These are phyloP conservation scores for Cercocebus atys DNA, from an alignment of 2,113 vertebrate species.

Conservation along the genomic window DNA sequence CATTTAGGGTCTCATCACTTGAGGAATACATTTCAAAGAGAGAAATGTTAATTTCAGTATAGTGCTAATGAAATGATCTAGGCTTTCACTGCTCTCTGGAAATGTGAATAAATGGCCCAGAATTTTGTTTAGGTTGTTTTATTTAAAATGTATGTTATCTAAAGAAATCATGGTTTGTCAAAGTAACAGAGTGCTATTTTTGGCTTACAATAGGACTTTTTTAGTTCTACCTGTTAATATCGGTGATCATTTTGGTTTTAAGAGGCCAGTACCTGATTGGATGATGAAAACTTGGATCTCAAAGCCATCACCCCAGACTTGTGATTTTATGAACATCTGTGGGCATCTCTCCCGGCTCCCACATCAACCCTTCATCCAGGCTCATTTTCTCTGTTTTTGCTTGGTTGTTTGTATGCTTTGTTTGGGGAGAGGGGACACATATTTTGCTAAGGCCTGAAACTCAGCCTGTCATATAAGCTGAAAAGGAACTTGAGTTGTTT, in stretches of 20 bases:
- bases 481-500: not conserved
- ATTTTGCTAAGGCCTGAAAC: not conserved
- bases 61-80: fast-evolving
- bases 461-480: fast-evolving
- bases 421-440: fast-evolving
- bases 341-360: fast-evolving
- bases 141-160: not conserved
- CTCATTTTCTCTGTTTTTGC: not conserved
- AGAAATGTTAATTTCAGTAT: not conserved
- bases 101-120: not conserved
- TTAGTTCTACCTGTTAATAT: fast-evolving
- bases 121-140: not conserved
- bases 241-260: not conserved
- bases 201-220: fast-evolving
- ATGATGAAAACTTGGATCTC: fast-evolving
- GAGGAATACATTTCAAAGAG: not conserved
- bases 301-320: fast-evolving
- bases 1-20: fast-evolving
- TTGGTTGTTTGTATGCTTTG: not conserved
- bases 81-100: not conserved
- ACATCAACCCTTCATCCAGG: fast-evolving
- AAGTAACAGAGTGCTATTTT: not conserved
- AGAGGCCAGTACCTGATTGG: not conserved
- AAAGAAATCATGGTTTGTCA: not conserved
- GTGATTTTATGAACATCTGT: not conserved